These are phyloP conservation scores for Trichopria drosophilae DNA, from an alignment of 2,888 invertebrate species.

Conservation along the genomic window DNA sequence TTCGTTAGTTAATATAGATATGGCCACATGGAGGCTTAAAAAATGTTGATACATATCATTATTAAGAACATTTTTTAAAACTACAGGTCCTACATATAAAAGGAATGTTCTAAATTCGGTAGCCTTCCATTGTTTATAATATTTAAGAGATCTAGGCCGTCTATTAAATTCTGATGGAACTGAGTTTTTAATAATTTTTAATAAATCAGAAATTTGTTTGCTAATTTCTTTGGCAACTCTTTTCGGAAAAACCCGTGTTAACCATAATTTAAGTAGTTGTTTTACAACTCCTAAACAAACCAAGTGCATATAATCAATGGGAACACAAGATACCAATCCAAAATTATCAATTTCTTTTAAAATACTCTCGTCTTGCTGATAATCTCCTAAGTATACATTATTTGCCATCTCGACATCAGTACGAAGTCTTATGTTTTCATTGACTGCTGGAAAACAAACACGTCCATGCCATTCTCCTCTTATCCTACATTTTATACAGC, in stretches of 20 bases:
- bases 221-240: neutral
- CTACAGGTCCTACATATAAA: constrained; percentile 35
- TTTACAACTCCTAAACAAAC: constrained; percentile 29
- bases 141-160: constrained; percentile 5
- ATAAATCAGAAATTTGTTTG: neutral
- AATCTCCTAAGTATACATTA: constrained; percentile 16
- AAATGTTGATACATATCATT: constrained; percentile 29
- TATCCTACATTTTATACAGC: constrained; percentile 31
- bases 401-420: no score
- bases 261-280: constrained; percentile 30
- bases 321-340: constrained; percentile 25
- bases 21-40: constrained; percentile 32
- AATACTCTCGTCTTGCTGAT: constrained; percentile 27
- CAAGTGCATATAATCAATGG: constrained; percentile 34
- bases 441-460: constrained; percentile 28
- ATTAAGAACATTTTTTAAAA: constrained; percentile 25
- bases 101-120: constrained; percentile 35
- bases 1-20: constrained; percentile 22
- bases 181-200: neutral
- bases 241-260: constrained; percentile 12
- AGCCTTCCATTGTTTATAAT: constrained; percentile 27
- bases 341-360: constrained; percentile 28
- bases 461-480: constrained; percentile 14
- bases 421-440: constrained; percentile 22
- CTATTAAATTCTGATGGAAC: constrained; percentile 10